These are phyloP conservation scores for Anthopleura sola DNA, from an alignment of 64 coral and sea anemone genomes.

Conservation along the genomic window DNA sequence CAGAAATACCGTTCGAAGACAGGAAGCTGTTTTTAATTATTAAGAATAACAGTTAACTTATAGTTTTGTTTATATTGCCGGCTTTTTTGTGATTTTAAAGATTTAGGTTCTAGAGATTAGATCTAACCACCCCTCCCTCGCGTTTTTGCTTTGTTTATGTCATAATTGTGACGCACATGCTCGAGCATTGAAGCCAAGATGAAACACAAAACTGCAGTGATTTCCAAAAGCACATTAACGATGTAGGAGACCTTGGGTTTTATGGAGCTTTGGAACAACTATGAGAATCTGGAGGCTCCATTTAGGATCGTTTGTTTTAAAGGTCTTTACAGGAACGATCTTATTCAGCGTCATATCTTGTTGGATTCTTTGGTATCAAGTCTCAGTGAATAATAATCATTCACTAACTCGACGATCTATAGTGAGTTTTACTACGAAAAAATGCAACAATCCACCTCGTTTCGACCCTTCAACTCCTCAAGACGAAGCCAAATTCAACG, in stretches of 20 bases:
- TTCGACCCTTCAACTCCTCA: background rate
- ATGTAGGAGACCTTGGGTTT: background rate
- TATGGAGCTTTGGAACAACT: conserved; percentile 20
- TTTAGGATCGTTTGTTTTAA: conserved; percentile 46
- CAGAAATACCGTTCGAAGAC: background rate
- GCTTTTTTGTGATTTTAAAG: background rate
- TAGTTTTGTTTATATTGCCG: background rate
- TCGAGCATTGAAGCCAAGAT: background rate
- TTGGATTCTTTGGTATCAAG: conserved; percentile 73
- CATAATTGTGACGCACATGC: conserved; percentile 10
- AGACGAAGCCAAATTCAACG: background rate
- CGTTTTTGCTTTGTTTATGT: background rate
- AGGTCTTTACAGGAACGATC: conserved; percentile 38
- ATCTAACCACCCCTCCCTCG: background rate
- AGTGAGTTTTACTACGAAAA: conserved; percentile 15
- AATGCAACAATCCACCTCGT: conserved; percentile 32
- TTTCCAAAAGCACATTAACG: background rate
- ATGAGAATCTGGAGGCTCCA: conserved; percentile 68
- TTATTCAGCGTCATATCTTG: conserved; percentile 51
- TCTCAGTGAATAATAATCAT: conserved; percentile 44
- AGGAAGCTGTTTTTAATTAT: background rate
- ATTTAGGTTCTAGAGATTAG: background rate
- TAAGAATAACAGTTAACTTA: background rate
- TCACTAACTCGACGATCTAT: background rate
- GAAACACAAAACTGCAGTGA: background rate